These are phyloP conservation scores for Melinaea menophilus DNA, from an alignment of 2,888 invertebrate species.

Conservation along the genomic window DNA sequence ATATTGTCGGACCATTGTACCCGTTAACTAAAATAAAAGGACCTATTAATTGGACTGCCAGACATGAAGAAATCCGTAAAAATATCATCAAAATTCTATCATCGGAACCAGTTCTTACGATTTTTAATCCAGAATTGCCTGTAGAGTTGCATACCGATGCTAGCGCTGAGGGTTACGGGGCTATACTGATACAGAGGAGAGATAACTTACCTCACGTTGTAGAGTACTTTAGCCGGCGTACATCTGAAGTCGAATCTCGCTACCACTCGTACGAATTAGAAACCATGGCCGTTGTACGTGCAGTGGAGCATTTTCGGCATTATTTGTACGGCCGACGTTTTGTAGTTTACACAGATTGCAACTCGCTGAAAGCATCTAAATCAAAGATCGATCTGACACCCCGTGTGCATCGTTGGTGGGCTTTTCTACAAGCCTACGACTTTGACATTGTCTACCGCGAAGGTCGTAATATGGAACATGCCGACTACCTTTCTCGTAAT, in stretches of 20 bases:
- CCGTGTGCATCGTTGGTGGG: constrained; percentile 39
- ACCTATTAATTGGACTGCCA: constrained; percentile 28
- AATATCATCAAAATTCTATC: constrained; percentile 19
- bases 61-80: constrained; percentile 27
- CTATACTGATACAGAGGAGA: constrained; percentile 33
- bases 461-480: constrained; percentile 35
- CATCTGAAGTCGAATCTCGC: constrained; percentile 28
- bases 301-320: constrained; percentile 16
- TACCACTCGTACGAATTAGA: constrained; percentile 36
- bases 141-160: constrained; percentile 33
- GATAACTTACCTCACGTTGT: constrained; percentile 30
- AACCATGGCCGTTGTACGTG: constrained; percentile 33
- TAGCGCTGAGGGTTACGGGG: constrained; percentile 30
- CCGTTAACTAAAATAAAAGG: constrained; percentile 36
- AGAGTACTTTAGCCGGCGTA: constrained; percentile 35
- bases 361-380: constrained; percentile 23
- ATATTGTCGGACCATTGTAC: constrained; percentile 33
- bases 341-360: constrained; percentile 13
- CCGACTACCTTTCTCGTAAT: constrained; percentile 27
- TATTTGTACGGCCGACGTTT: constrained; percentile 12
- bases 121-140: constrained; percentile 28
- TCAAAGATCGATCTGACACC: constrained; percentile 35
- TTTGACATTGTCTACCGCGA: constrained; percentile 33
- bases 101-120: constrained; percentile 26
- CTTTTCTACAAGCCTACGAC: constrained; percentile 31